phyloP scores from a whole-genome alignment of 2,113 vertebrate genomes.

The Larimichthys polyactis region DNA sequence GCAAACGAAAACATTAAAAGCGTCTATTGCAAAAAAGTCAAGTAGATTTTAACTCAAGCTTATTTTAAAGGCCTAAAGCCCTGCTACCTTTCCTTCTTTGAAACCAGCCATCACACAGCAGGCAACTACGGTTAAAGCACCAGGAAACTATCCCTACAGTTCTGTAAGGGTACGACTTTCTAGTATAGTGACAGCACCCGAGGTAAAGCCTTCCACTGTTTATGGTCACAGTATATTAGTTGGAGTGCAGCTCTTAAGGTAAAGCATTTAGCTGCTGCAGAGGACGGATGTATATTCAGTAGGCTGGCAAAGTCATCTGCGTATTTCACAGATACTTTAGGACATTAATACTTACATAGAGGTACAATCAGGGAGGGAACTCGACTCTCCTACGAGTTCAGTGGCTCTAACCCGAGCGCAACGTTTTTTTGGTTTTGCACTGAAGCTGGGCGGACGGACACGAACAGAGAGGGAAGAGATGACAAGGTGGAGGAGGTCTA shows the following conservation, averaged over 20 bases:
- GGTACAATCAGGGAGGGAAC: conserved; percentile 25
- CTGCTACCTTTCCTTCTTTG: not conserved
- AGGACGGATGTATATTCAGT: not conserved
- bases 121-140: conserved; percentile 3
- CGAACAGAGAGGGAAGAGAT: not conserved
- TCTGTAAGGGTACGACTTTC: too few species aligned
- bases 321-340: not conserved
- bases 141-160: conserved; percentile 6
- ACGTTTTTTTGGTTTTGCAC: not conserved
- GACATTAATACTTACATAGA: conserved; percentile 1
- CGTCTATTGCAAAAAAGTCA: conserved; percentile 27
- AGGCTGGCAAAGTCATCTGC: conserved; percentile 7
- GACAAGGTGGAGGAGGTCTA: not conserved
- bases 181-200: not conserved
- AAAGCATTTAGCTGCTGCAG: conserved; percentile 7
- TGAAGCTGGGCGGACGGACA: not conserved
- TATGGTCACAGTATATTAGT: conserved; percentile 3
- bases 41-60: not conserved
- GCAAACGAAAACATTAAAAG: not conserved
- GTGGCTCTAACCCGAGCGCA: not conserved
- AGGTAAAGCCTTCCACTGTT: conserved; percentile 17
- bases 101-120: not conserved
- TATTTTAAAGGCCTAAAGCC: not conserved
- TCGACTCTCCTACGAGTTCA: not conserved
- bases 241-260: conserved; percentile 31